Percentiles rank a stretch among this genome's conserved stretches.
phyloP scores from a whole-genome alignment of 1,140 invertebrate genomes.

The Oreohelix idahoensis region DNA sequence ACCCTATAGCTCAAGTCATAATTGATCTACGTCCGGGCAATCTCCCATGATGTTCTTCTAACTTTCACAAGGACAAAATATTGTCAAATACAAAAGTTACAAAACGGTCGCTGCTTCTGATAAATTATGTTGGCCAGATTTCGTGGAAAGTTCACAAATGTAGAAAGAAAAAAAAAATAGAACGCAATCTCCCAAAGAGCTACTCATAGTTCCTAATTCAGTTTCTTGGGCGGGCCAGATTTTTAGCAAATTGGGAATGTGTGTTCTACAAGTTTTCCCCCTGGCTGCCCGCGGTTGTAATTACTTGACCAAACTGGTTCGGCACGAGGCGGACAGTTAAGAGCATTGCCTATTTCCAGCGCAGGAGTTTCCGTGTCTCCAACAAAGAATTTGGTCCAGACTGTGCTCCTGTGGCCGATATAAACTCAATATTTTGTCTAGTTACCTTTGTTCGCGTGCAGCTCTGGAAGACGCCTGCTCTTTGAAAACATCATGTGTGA shows the following conservation, averaged over 20 bases:
- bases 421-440: not conserved
- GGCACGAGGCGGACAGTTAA: not conserved
- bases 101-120: too few relatives aligned
- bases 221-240: not conserved
- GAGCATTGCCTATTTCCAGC: not conserved
- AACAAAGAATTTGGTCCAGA: not conserved
- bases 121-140: too few relatives aligned
- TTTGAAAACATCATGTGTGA: not conserved
- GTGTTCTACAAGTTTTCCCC: not conserved
- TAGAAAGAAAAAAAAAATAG: too few relatives aligned
- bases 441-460: not conserved
- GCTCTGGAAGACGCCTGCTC: not conserved
- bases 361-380: not conserved
- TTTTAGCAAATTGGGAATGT: constrained; percentile 19
- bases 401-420: not conserved
- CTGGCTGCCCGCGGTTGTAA: not conserved
- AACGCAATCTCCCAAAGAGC: constrained; percentile 18
- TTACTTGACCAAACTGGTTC: constrained; percentile 17
- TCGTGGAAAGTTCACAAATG: too few relatives aligned
- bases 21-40: too few relatives aligned
- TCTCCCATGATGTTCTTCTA: too few relatives aligned
- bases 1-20: too few relatives aligned
- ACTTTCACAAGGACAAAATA: too few relatives aligned
- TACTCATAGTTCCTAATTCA: constrained; percentile 7
- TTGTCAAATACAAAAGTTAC: too few relatives aligned